phyloP scores from a whole-genome alignment of 2,797 vertebrate genomes.

The Semaprochilodus insignis region DNA sequence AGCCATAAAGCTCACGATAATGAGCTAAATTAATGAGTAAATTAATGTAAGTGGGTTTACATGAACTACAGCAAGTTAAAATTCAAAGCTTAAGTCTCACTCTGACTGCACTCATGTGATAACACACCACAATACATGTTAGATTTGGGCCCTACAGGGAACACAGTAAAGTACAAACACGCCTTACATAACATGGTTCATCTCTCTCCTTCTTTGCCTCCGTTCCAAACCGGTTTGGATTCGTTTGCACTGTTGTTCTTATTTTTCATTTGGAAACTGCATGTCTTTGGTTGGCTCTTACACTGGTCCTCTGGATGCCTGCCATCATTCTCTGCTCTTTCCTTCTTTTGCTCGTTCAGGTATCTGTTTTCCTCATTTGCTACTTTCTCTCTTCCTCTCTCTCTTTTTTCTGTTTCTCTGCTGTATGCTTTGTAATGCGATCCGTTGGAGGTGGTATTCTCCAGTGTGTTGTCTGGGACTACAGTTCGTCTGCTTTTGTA shows the following conservation, averaged over 20 bases:
- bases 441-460: slow-evolving; percentile 15
- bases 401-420: slow-evolving; percentile 6
- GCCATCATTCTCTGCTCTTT: slow-evolving; percentile 22
- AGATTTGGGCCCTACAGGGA: not conserved
- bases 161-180: not conserved
- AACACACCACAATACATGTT: not conserved
- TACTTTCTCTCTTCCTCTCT: slow-evolving; percentile 28
- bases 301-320: slow-evolving; percentile 28
- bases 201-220: not conserved
- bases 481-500: slow-evolving; percentile 17
- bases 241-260: slow-evolving; percentile 12
- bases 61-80: too few relatives aligned
- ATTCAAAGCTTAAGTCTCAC: too few relatives aligned
- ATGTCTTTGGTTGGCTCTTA: slow-evolving; percentile 14
- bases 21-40: too few relatives aligned
- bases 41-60: too few relatives aligned
- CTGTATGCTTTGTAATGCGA: slow-evolving; percentile 26
- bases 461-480: not conserved
- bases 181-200: slow-evolving; percentile 32
- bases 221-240: slow-evolving; percentile 21
- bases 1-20: too few relatives aligned
- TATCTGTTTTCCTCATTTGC: slow-evolving; percentile 45
- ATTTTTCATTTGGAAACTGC: slow-evolving; percentile 27
- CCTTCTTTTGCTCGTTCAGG: slow-evolving; percentile 41
- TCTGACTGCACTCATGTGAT: too few relatives aligned